Percentiles rank a stretch among this genome's conserved stretches.
These are phyloP conservation scores for Lomographa bimaculata DNA, from an alignment of 2,888 invertebrate genomes.

Conservation along the genomic window DNA sequence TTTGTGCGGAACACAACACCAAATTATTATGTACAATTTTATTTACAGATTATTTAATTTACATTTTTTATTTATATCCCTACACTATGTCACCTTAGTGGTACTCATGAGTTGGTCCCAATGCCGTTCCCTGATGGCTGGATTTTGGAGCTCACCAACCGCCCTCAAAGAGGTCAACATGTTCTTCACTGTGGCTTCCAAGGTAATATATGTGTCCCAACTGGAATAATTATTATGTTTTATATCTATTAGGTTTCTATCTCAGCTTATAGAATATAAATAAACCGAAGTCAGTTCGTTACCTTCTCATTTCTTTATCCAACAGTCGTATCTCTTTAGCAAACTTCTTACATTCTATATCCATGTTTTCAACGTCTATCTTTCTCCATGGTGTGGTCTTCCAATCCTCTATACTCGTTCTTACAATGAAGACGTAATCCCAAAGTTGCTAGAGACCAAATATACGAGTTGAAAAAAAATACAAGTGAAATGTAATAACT, in stretches of 20 bases:
- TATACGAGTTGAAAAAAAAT: background rate
- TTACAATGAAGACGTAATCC: slow-evolving; percentile 96
- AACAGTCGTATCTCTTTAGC: slow-evolving; percentile 95
- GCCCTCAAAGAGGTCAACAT: slow-evolving; percentile 97
- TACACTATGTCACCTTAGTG: slow-evolving; percentile 88
- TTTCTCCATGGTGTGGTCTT: slow-evolving; percentile 98
- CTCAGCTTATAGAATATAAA: too few species aligned
- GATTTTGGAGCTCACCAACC: slow-evolving; percentile 97
- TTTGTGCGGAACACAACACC: slow-evolving; percentile 34
- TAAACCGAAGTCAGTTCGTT: too few species aligned
- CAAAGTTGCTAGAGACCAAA: slow-evolving; percentile 90
- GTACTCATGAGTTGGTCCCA: slow-evolving; percentile 98
- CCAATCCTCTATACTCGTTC: slow-evolving; percentile 97
- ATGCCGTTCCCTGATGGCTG: slow-evolving; percentile 97
- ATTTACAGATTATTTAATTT: slow-evolving; percentile 49
- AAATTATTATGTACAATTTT: slow-evolving; percentile 41
- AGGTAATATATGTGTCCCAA: slow-evolving; percentile 95
- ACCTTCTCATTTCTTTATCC: slow-evolving; percentile 96
- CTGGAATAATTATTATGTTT: slow-evolving; percentile 50
- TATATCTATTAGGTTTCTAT: too few species aligned
- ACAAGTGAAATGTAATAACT: background rate
- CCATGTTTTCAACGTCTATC: slow-evolving; percentile 99
- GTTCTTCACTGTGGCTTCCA: slow-evolving; percentile 97
- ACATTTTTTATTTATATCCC: slow-evolving; percentile 38
- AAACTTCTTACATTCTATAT: slow-evolving; percentile 98